Base-by-base conservation (phyloP, 1,140 invertebrate genomes). In the Brachionus asplanchnoidis region DNA sequence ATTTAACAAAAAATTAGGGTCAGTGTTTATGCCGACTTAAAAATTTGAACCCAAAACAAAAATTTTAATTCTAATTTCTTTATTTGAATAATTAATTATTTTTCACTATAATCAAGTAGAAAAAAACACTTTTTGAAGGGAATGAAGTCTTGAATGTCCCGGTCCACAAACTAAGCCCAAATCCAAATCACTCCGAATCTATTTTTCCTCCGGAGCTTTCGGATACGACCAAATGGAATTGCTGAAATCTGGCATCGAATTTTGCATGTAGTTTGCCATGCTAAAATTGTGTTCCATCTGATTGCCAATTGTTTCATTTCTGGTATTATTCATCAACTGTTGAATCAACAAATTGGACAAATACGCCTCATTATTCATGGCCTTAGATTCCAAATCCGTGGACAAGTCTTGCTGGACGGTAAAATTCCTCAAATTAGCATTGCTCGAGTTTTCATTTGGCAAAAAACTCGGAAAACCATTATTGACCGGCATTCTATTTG, bases 401-500 rank as follows among this genome's bases (percentile, higher is more conserved):
- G 36, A 6, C 5, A n/a, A 6, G 1, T 12, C 8, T 20, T 40
- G 32, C 7, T 11, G 17, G 0, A 36, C 2, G 32, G 32, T 0
- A 8, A 20, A 7, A 42, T 40, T n/a, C 5, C 32, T 36, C 32
- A 36, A 36, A 36, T 7, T 36, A 36, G 32, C 5, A 36, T 4
- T 11, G 32, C 14, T 68, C 23, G 28, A 68, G 7, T 73, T 73
- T 68, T 77, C 20, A n/a, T 77, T 77, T 9, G 73, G 73, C 46
- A 77, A 77, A 77, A 77, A 77, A 77, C 12, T 50, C 9, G 73
- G 73, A 77, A 77, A 77, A 14, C 42, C 44, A 32, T 46, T 77
- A 23, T 14, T 77, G 26, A 23, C 14, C 3, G 68, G 68, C 36
- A 73, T 36, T 40, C 32, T 73, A 11, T 42, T 73, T 20, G 44